Percentiles rank a stretch among this genome's conserved stretches.
Evolutionary conservation across 2,888 invertebrate genomes (phyloP).

Genomic region (Cosmia pyralina): DNA sequence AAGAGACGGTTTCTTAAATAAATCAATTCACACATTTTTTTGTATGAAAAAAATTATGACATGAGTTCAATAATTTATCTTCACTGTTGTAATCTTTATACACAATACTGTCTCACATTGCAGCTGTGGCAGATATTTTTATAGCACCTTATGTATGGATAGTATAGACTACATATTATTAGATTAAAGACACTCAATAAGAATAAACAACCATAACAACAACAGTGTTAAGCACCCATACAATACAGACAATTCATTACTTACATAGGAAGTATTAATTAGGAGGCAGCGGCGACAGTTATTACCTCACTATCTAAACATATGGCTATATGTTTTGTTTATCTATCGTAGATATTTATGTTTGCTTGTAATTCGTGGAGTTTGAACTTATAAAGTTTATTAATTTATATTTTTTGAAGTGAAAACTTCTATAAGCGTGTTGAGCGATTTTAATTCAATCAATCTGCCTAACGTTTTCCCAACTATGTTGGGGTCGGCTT

Average conservation of each 20-base stretch:
- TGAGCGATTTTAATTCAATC: no score
- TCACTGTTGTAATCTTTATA: no score
- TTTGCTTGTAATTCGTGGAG: constrained; percentile 30
- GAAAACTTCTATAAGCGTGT: no score
- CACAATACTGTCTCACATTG: no score
- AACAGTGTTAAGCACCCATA: constrained; percentile 41
- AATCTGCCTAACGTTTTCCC: no score
- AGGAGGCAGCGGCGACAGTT: constrained; percentile 66
- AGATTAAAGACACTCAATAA: constrained; percentile 12
- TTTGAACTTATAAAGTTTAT: background rate
- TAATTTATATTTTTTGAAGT: background rate
- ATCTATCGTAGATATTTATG: constrained; percentile 15
- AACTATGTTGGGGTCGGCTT: no score
- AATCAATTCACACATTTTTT: no score
- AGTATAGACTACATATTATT: background rate
- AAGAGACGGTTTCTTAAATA: no score
- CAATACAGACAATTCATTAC: constrained; percentile 62
- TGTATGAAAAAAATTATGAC: no score
- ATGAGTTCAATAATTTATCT: no score
- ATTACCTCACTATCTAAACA: constrained; percentile 58
- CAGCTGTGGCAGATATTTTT: no score
- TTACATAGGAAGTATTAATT: constrained; percentile 71
- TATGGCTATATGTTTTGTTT: constrained; percentile 22
- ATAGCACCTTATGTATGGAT: no score
- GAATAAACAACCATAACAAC: constrained; percentile 27